Evolutionary conservation across 1,140 invertebrate species (phyloP), one percentile per base, ranked within the genome.

Genomic region (Geopemphigus sp.): DNA sequence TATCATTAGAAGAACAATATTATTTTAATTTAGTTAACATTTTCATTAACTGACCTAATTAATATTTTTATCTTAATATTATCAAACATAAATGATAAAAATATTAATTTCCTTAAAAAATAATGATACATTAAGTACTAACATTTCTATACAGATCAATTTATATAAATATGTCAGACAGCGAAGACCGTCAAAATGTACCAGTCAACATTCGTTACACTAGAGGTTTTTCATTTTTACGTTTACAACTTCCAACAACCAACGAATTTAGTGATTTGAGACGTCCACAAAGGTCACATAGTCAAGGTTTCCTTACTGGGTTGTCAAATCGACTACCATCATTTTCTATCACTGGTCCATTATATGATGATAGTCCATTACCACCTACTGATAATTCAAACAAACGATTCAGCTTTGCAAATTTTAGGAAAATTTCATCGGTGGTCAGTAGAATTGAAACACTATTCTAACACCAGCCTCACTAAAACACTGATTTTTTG

Each of bases 281-380:
- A 61, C 54, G 74, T 8, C 74, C 74, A 29, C 74, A 78, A 53
- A 78, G 74, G 45, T 78, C 74, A 47, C 74, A 19, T 78, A 78
- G 74, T 26, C 74, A 78, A 78, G 74, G 74, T 5, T 78, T 78
- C 24, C 74, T 78, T 47, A 78, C 74, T 47, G 74, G 74, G n/a
- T 78, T 78, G 56, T 78, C 74, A 59, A 78, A 78, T 63, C 74
- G 74, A 63, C 61, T 78, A 78, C 74, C 74, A 24, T 78, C 74
- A 29, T 78, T 78, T 78, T 78, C 74, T 78, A 78, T 78, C 32
- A 78, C 74, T 78, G 74, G 74, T 61, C 74, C 74, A 63, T 61
- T 78, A 78, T 78, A 78, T 29, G 74, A 78, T 63, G 74, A 78
- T 63, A 78, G 74, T 63, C 22, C 29, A 78, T 47, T 78, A 78